Base-by-base conservation (phyloP, 35 echinoderm and acorn worm genomes). In the Heliocidaris tuberculata region DNA sequence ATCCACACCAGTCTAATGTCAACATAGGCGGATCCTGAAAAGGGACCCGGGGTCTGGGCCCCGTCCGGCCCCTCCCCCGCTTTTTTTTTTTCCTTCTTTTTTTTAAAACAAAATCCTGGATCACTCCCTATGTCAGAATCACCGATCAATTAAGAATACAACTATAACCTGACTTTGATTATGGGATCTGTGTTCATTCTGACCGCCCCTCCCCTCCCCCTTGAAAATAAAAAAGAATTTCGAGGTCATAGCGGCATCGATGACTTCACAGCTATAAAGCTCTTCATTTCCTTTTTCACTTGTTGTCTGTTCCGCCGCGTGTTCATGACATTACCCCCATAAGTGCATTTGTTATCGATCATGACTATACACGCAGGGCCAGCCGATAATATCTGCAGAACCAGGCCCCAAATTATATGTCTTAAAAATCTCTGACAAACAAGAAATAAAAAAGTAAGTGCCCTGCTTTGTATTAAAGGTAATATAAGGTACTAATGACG, bases 271-370 rank as follows among this genome's bases (percentile, higher is more conserved):
- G 17, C 65, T 78, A 78, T 27, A 78, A 78, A 78, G 65, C 65
- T 7, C 65, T 78, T 27, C 87, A 47, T 48, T 89, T 89, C 87
- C 87, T 48, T 89, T 42, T 32, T 48, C 31, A 48, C 24, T 47
- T 27, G 7, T n/a, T 89, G 1, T 30, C 87, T 89, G 87, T 89
- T 89, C 47, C 87, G 24, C 47, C 87, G 31, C 7, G 31, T 89
- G 87, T 32, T 89, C 19, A 30, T 89, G 12, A 48, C 47, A 89
- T 89, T n/a, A 89, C 31, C 47, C 86, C 12, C 31, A 78, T 35
- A 89, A 89, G 87, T 89, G 87, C 87, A 89, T 13, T 32, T 48
- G 9, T 48, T 47, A 89, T 89, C 87, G 87, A 89, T 89, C 87
- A 89, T 42, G 87, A 47, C 17, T 89, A 17, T 30, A 15, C 70